Percentiles rank a stretch among this genome's conserved stretches.
Conservation (phyloP, 2,888 invertebrate species). For the Lasioglossum leucozonium region DNA sequence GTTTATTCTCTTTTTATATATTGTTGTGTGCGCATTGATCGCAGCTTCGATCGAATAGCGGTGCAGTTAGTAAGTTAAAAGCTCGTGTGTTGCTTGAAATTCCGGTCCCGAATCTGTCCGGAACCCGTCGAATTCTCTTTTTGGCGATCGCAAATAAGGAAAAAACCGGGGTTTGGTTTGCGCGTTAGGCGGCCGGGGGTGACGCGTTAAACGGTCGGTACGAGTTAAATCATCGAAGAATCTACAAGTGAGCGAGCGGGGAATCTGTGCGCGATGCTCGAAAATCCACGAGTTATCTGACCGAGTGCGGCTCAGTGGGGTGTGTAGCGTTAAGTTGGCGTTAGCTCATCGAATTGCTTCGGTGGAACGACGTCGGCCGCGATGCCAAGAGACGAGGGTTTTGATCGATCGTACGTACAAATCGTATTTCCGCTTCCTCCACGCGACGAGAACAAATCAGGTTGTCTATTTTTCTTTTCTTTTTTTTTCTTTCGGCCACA, state of each 20-base stretch:
- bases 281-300: constrained; percentile 81
- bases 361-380: constrained; percentile 71
- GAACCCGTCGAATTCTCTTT: neutral
- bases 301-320: constrained; percentile 81
- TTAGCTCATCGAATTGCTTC: constrained; percentile 79
- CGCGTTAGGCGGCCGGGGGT: constrained; percentile 5
- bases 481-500: neutral
- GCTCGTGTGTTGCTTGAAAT: no score
- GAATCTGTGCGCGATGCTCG: constrained; percentile 74
- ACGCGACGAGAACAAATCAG: constrained; percentile 57
- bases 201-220: constrained; percentile 50
- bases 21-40: no score
- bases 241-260: constrained; percentile 75
- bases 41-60: no score
- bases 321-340: constrained; percentile 82
- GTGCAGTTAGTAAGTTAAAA: no score
- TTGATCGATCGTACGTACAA: constrained; percentile 79
- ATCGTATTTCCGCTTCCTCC: constrained; percentile 73
- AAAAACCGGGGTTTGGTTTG: neutral
- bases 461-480: constrained; percentile 24
- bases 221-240: constrained; percentile 67
- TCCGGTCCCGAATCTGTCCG: no score
- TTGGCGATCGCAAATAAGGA: neutral
- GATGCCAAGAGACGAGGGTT: constrained; percentile 66
- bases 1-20: no score